Conservation (phyloP, 2,113 vertebrate genomes). For the Symphodus melops region DNA sequence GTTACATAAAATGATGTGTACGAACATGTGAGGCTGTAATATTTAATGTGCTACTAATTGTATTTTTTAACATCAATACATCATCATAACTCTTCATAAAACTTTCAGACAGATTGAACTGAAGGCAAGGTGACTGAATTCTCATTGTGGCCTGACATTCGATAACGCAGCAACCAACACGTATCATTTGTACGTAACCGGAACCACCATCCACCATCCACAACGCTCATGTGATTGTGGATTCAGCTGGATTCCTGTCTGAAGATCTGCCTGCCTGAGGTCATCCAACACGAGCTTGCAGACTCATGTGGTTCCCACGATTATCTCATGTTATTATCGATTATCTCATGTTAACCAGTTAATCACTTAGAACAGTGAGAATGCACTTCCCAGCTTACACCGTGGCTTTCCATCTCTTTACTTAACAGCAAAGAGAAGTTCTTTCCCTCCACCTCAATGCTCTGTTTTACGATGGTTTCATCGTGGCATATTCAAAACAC, state of each 20-base stretch:
- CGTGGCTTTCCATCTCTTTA: neutral
- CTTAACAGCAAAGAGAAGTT: neutral
- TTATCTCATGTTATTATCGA: neutral
- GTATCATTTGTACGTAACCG: no score
- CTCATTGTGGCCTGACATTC: no score
- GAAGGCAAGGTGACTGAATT: no score
- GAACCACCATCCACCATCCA: no score
- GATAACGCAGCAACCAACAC: no score
- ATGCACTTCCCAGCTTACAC: neutral
- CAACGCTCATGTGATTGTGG: no score
- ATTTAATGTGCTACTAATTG: constrained; percentile 40
- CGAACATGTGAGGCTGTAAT: constrained; percentile 33
- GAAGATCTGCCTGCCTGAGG: neutral
- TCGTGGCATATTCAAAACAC: neutral
- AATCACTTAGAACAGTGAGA: no score
- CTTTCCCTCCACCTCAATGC: neutral
- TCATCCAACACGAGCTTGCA: neutral
- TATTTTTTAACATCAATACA: constrained; percentile 39
- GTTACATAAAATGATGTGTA: constrained; percentile 50
- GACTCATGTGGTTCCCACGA: no score
- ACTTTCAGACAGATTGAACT: no score
- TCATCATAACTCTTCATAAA: neutral
- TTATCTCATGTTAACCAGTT: neutral
- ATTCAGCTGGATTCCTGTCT: no score
- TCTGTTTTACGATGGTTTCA: neutral